Conservation (phyloP, 37 sponge, comb jelly and placozoan species). For the Ephydatia muelleri region DNA sequence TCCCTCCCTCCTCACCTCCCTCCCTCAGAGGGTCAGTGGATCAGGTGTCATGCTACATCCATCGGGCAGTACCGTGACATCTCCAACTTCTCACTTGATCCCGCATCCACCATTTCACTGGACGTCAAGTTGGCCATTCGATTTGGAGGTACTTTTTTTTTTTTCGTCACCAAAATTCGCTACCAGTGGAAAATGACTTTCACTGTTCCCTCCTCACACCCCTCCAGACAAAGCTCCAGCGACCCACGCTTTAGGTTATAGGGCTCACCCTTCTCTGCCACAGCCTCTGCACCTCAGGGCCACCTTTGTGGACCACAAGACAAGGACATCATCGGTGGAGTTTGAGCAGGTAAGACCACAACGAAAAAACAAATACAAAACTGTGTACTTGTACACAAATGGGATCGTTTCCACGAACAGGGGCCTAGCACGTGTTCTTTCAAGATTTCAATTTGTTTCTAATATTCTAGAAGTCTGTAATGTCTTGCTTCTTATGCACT, state of each 20-base stretch:
- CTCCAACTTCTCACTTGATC: slow-evolving; percentile 46
- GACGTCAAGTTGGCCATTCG: slow-evolving; percentile 38
- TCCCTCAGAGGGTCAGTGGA: slow-evolving; percentile 50
- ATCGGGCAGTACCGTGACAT: slow-evolving; percentile 35
- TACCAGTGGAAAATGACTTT: no score
- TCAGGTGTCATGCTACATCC: slow-evolving; percentile 27
- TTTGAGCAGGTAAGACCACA: slow-evolving; percentile 84
- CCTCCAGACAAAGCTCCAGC: no score
- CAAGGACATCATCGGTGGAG: slow-evolving; percentile 32
- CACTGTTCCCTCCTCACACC: no score
- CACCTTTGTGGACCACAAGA: slow-evolving; percentile 49
- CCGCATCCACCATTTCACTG: slow-evolving; percentile 33
- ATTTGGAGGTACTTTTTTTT: slow-evolving; percentile 30
- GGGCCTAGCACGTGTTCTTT: no score
- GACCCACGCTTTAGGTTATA: not conserved
- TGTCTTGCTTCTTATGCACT: no score
- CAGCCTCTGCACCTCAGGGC: slow-evolving; percentile 71
- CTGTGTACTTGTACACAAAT: no score
- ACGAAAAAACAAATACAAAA: no score
- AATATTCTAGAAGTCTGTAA: no score
- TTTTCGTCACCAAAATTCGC: not conserved
- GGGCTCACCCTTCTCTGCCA: slow-evolving; percentile 14
- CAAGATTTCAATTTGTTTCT: no score
- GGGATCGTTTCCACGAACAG: no score
- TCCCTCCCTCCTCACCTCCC: not conserved